Evolutionary conservation across 2,113 vertebrate species (phyloP).

Genomic region (Acrocephalus kingi): DNA sequence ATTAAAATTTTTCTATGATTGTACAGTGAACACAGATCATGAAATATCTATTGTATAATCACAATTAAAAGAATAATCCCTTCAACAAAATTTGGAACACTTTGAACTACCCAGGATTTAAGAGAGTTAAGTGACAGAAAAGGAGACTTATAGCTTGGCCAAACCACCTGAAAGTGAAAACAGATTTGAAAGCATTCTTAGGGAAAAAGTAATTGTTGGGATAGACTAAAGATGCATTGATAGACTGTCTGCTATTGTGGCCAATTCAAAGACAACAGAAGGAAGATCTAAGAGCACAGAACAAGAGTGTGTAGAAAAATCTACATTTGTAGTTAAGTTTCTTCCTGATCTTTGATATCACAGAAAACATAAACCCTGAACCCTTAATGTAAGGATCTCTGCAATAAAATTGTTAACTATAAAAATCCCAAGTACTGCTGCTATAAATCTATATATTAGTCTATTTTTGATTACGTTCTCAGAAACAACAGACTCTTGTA

Average conservation of each 20-base stretch:
- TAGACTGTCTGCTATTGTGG: not conserved
- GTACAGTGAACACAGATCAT: conserved; percentile 60
- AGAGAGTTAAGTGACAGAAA: conserved; percentile 59
- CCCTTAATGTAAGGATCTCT: not conserved
- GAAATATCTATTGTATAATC: conserved; percentile 61
- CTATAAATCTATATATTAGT: not conserved
- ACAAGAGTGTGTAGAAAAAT: not conserved
- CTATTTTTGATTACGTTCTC: not conserved
- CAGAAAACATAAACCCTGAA: not conserved
- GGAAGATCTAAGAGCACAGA: not conserved
- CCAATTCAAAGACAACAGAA: not conserved
- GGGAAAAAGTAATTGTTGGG: not conserved
- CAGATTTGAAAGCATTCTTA: not conserved
- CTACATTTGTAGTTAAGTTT: not conserved
- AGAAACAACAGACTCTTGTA: not conserved
- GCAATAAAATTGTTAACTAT: not conserved
- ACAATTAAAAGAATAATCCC: conserved; percentile 72
- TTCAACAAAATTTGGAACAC: conserved; percentile 60
- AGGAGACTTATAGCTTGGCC: conserved; percentile 45
- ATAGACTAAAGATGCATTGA: not conserved
- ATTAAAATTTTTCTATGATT: conserved; percentile 73
- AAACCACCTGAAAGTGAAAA: conserved; percentile 55
- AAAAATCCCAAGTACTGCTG: not conserved
- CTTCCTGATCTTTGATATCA: not conserved
- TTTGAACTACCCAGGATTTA: conserved; percentile 65